These are phyloP conservation scores for Nyctibius grandis DNA, from an alignment of 2,797 vertebrate genomes.

Conservation along the genomic window DNA sequence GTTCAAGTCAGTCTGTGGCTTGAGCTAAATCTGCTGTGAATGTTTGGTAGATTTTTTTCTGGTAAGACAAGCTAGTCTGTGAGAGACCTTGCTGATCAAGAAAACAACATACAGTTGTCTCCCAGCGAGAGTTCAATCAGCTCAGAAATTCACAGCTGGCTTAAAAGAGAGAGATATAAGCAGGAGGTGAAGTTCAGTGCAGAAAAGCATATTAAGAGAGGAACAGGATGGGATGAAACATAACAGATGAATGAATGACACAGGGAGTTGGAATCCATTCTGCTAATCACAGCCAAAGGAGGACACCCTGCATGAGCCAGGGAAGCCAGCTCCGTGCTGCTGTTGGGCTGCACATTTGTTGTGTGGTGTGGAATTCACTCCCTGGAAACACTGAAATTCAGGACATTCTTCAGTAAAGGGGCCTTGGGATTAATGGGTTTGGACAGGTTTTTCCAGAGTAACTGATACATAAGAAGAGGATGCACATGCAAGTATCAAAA, in stretches of 20 bases:
- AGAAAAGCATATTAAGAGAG: background rate
- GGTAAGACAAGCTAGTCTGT: background rate
- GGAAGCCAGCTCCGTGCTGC: background rate
- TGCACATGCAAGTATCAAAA: background rate
- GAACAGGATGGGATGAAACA: background rate
- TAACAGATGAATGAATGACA: background rate
- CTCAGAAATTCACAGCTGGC: background rate
- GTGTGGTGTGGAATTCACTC: background rate
- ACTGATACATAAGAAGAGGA: background rate
- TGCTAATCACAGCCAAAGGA: background rate
- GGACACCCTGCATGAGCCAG: background rate
- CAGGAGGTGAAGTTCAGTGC: background rate
- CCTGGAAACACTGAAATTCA: background rate
- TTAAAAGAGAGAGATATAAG: background rate
- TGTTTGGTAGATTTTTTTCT: background rate
- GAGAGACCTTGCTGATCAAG: background rate
- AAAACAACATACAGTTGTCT: background rate
- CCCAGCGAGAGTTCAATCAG: background rate
- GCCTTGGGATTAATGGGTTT: background rate
- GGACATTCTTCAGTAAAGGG: background rate
- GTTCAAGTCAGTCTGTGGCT: background rate
- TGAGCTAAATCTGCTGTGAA: background rate
- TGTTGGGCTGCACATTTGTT: background rate
- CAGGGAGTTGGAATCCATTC: background rate
- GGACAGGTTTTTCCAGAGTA: background rate